Evolutionary conservation across 2,797 vertebrate genomes (phyloP), one percentile per base, ranked within the genome.

Genomic region (Cyprinella venusta): DNA sequence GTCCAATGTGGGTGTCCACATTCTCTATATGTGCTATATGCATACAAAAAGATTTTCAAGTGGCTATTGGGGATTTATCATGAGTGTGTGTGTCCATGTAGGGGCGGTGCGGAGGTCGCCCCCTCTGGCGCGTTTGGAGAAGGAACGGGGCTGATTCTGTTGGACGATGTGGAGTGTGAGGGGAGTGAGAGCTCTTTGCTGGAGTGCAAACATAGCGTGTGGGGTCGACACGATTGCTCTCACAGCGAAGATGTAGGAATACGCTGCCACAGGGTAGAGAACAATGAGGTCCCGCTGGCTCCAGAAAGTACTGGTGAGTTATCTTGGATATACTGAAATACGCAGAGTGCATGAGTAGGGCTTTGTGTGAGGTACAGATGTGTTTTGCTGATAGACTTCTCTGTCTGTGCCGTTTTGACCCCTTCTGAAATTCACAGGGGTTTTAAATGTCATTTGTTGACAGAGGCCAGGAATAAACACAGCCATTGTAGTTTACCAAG

Each of bases 171-270:
- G 70, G 94, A 93, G 74, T 99, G 97, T 26, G 88, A 91, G n/a
- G 98, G 97, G 40, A 93, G 94, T 0, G 98, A 99, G 90, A 90
- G 92, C 6, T 96, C 94, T 6, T 94, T 99, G 86, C 95, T 98
- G 87, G 95, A 95, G 84, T 99, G 97, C 86, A 91, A 87, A 24
- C 97, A 96, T 65, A 92, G 94, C 12, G 95, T 95, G 88, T 99
- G 97, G 98, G 96, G 96, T 33, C 91, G 96, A 77, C 98, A 98
- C 13, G 97, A 98, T 92, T 99, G 98, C 86, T 96, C 97, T 76
- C 97, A 99, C 91, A 93, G 94, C 0, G 97, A 98, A 90, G 98
- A 99, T 0, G 96, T 98, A 0, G 93, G 96, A 0, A 94, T 96
- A 42, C 92, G 93, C 85, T 99, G 98, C 90, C 91, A 94, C 85